Conservation (phyloP, 2,113 vertebrate genomes). For the Ibidorhyncha struthersii region DNA sequence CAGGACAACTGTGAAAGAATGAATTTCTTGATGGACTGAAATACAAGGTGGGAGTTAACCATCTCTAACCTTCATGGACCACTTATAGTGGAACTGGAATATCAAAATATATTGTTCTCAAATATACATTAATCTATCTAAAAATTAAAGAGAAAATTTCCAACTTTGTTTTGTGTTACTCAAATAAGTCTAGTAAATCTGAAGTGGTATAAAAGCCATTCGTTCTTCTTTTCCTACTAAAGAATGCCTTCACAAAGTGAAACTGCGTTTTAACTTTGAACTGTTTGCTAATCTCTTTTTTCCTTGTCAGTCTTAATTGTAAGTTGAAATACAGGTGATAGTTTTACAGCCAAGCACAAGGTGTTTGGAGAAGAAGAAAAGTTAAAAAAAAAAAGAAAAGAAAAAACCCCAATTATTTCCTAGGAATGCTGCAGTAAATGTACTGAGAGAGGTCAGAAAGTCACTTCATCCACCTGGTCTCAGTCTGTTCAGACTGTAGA, state of each 20-base stretch:
- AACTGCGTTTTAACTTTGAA: background rate
- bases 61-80: background rate
- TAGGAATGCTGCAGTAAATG: background rate
- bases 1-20: background rate
- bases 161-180: background rate
- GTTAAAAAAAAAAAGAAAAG: background rate
- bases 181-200: background rate
- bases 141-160: background rate
- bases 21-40: background rate
- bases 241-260: background rate
- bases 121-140: background rate
- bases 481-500: slow-evolving; percentile 54
- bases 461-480: background rate
- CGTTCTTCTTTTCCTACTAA: background rate
- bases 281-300: background rate
- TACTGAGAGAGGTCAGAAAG: background rate
- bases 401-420: background rate
- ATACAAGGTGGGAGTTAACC: background rate
- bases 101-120: background rate
- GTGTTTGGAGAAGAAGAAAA: background rate
- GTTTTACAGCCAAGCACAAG: background rate
- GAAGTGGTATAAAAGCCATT: background rate
- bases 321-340: background rate
- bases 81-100: background rate
- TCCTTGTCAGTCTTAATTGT: background rate